Percentiles rank a stretch among this genome's conserved stretches.
Evolutionary conservation across 2,797 vertebrate genomes (phyloP).

Genomic region (Semaprochilodus insignis): DNA sequence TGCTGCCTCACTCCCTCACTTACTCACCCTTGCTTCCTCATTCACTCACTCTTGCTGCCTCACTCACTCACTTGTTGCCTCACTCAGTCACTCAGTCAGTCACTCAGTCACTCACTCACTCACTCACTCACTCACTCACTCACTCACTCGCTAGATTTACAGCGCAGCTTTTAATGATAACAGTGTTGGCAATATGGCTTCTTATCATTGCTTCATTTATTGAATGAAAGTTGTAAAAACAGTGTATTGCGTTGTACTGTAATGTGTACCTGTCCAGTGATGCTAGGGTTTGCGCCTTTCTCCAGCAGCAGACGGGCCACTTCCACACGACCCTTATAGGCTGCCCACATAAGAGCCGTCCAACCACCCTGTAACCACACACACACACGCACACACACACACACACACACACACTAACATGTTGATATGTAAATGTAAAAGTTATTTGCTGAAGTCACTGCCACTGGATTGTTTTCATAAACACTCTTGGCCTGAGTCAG

Average conservation of each 20-base stretch:
- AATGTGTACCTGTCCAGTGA: conserved; percentile 91
- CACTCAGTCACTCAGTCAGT: too few relatives aligned
- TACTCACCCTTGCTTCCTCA: too few relatives aligned
- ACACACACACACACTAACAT: conserved; percentile 25
- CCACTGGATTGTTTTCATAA: conserved; percentile 30
- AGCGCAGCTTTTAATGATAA: too few relatives aligned
- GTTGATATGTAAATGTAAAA: neutral
- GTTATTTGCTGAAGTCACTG: conserved; percentile 9
- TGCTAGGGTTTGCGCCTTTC: conserved; percentile 92
- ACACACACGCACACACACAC: conserved; percentile 28
- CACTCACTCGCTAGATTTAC: too few relatives aligned
- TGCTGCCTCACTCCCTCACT: too few relatives aligned
- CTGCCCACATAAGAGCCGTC: conserved; percentile 98
- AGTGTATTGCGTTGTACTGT: neutral
- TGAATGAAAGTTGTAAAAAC: neutral
- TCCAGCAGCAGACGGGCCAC: conserved; percentile 89
- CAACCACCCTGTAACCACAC: conserved; percentile 87
- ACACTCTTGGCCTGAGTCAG: conserved; percentile 48
- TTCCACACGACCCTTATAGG: conserved; percentile 91
- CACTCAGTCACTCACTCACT: too few relatives aligned
- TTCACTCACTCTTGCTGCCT: too few relatives aligned
- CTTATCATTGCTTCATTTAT: too few relatives aligned
- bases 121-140: too few relatives aligned
- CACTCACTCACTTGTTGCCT: too few relatives aligned
- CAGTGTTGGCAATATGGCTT: too few relatives aligned